A percentile compares a stretch with the other conserved stretches of the same genome.
Evolutionary conservation across 2,888 invertebrate genomes (phyloP).

Genomic region (Oligia fasciuncula): DNA sequence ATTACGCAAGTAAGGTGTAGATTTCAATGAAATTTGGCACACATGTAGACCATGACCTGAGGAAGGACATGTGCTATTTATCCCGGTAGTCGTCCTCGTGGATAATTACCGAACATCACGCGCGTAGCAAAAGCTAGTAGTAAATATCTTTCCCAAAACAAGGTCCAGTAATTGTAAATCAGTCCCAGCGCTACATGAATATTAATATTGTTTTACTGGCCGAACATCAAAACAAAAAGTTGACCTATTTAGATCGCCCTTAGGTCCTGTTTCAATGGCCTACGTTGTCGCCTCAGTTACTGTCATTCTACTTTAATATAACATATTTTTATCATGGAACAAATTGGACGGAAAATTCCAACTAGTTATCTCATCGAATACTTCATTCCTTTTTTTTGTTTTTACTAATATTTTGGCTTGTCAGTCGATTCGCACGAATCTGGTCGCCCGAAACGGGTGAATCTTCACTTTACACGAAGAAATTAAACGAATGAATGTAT

Average conservation of each 20-base stretch:
- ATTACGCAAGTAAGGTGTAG: no score
- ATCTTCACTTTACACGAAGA: no score
- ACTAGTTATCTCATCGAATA: neutral
- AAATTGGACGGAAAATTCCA: constrained; percentile 4
- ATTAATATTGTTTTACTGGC: constrained; percentile 37
- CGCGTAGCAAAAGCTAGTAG: neutral
- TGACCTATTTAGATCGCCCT: constrained; percentile 36
- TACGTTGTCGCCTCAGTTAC: neutral
- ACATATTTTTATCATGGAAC: neutral
- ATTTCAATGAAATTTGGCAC: no score
- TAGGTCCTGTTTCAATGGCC: constrained; percentile 17
- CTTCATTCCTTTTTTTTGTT: neutral
- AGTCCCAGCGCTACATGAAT: constrained; percentile 41
- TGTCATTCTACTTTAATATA: constrained; percentile 27
- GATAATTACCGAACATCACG: neutral
- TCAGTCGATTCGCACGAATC: no score
- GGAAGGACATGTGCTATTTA: neutral
- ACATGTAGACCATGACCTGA: neutral
- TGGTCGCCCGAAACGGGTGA: no score
- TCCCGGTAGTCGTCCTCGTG: neutral
- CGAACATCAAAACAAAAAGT: constrained; percentile 37
- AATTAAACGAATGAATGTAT: neutral
- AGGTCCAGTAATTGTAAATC: constrained; percentile 33
- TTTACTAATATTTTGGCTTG: neutral
- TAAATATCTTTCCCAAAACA: constrained; percentile 8